These are phyloP conservation scores for Axea sp. DNA, from an alignment of 2,888 invertebrate species.

Conservation along the genomic window DNA sequence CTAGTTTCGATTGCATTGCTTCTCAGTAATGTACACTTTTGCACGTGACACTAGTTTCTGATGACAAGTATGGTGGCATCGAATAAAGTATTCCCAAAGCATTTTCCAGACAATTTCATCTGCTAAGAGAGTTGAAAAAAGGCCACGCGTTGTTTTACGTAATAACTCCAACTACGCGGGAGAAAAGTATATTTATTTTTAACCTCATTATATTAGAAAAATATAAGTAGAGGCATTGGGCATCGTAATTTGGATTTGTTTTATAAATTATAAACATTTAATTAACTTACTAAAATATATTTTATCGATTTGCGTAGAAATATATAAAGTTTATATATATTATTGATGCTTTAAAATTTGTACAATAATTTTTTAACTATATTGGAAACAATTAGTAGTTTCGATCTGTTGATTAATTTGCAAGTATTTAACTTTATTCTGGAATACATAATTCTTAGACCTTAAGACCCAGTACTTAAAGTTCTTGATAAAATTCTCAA, in stretches of 20 bases:
- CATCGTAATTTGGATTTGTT: no score
- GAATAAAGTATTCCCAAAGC: constrained; percentile 56
- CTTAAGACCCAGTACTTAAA: constrained; percentile 31
- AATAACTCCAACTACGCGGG: constrained; percentile 10
- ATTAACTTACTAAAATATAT: no score
- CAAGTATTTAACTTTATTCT: constrained; percentile 16
- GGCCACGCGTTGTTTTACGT: constrained; percentile 31
- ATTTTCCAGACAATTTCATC: constrained; percentile 58
- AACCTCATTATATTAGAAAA: no score
- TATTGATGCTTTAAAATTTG: no score
- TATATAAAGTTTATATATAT: no score
- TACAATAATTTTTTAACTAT: no score
- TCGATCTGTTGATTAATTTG: constrained; percentile 3
- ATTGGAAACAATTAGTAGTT: constrained; percentile 7
- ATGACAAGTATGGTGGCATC: constrained; percentile 44
- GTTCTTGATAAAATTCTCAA: constrained; percentile 34
- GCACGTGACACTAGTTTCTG: constrained; percentile 58
- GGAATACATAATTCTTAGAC: constrained; percentile 12
- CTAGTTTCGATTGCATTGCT: constrained; percentile 61
- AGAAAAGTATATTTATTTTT: no score
- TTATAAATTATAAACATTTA: no score
- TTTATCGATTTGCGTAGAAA: no score
- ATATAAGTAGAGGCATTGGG: no score
- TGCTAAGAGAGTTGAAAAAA: constrained; percentile 19
- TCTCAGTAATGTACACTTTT: constrained; percentile 60